Evolutionary conservation across 2,888 invertebrate genomes (phyloP), one percentile per base, ranked within the genome.

Genomic region (Chrysolina americana): DNA sequence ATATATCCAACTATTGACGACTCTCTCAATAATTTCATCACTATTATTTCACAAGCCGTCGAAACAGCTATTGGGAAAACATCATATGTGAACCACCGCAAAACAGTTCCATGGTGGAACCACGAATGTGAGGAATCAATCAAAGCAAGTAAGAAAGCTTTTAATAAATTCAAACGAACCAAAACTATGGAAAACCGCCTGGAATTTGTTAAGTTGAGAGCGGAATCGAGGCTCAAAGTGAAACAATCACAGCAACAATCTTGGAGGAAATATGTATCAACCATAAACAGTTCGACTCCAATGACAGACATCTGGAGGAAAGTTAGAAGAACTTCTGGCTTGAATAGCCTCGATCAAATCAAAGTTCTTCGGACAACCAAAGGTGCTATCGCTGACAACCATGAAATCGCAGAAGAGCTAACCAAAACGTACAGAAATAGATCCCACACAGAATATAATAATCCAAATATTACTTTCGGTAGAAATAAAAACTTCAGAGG

Each of bases 61-160:
- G 19, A 64, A 19, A 64, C n/a, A 41, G n/a, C n/a, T 2, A 4
- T 64, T n/a, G n/a, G 41, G 13, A 28, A 36, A n/a, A 64, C 28
- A 41, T 17, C 17, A 1, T 17, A 50, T 17, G n/a, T 50, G 8
- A 17, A 9, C 1, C 50, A 50, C 50, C 17, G 17, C 9, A 19
- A 17, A 17, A 15, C 50, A n/a, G 68, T 68, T 17, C 50, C 48
- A n/a, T 68, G 68, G 68, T 68, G 53, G 68, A 68, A n/a, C n/a
- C n/a, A 68, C 28, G 53, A 28, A 17, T 68, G 19, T 62, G 62
- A 62, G 10, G 8, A 53, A 44, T n/a, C 70, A 21, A 59, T 63
- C 17, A 41, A 47, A 47, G 2, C 44, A 10, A 70, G 70, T 28
- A 70, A 70, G 23, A 62, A 47, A 63, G 70, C 62, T 10, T 28